Base-by-base conservation (phyloP, 2,113 vertebrate species). In the Microtus richardsoni region DNA sequence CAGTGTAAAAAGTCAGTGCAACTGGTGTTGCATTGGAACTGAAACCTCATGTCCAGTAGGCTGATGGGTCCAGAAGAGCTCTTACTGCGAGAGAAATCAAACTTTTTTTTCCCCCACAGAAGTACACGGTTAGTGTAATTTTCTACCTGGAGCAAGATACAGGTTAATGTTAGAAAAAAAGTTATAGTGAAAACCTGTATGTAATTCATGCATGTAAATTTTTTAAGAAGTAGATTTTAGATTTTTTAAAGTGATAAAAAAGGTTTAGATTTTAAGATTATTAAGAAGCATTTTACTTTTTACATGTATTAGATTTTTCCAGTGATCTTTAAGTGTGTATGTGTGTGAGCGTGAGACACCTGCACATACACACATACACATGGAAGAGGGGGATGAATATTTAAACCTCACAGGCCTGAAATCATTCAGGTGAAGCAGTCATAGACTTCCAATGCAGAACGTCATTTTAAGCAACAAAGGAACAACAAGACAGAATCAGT, bases 381-480 rank as follows among this genome's bases (percentile, higher is more conserved):
- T 0, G 54, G 54, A 19, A 5, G 19, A 2, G 5, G 19, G 64
- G 9, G 8, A 11, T 3, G 36, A 10, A 21, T n/a, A 71, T 71
- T n/a, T 71, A 93, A 83, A 54, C 8, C 52, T 83, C 24, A 78
- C 52, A 58, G 60, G 49, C n/a, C 66, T 86, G 30, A 86, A 95
- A 71, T 44, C 2, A 62, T 71, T 83, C 75, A 93, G 92, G 90
- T 95, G 64, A 82, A 64, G 95, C 94, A 47, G 74, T 79, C 73
- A 92, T 3, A 49, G 71, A 83, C 54, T 90, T 92, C 91, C 88
- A 41, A 28, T 90, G 82, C 71, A 89, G 82, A 90, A 83, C 91
- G 93, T 93, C 74, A 92, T 88, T 97, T 97, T 93, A 96, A 95
- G 94, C 54, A 73, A 49, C 47, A 66, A 93, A 96, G 89, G 92